phyloP scores from a whole-genome alignment of 2,888 invertebrate genomes.

The Apamea epomidion region DNA sequence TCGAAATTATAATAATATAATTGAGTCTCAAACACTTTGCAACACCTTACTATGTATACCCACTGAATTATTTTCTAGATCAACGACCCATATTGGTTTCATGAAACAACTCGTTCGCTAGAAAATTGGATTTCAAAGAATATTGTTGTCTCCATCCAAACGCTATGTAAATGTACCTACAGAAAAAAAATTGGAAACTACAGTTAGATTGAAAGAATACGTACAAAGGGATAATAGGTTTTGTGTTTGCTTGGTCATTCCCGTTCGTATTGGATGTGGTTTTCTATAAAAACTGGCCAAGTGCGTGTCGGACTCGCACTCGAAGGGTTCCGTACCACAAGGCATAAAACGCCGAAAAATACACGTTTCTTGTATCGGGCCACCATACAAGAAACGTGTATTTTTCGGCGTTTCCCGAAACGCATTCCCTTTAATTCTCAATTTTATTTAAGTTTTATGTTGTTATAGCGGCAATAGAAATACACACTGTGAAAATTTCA shows the following conservation, averaged over 20 bases:
- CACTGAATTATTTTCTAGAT: conserved; percentile 40
- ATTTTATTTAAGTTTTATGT: background rate
- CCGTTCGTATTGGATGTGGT: conserved; percentile 33
- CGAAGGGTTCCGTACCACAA: background rate
- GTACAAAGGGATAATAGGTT: conserved; percentile 51
- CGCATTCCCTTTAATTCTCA: too few species aligned
- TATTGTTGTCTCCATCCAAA: conserved; percentile 61
- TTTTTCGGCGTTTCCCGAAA: too few species aligned
- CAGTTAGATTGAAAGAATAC: conserved; percentile 57
- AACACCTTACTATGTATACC: conserved; percentile 1
- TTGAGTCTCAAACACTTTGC: conserved; percentile 1
- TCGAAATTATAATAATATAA: background rate
- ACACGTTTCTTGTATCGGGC: background rate
- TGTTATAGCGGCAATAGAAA: background rate
- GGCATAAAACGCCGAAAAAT: background rate
- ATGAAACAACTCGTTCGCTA: conserved; percentile 57
- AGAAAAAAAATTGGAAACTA: conserved; percentile 52
- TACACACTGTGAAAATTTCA: background rate
- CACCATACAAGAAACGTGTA: too few species aligned
- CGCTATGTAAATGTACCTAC: conserved; percentile 54
- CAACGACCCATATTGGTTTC: conserved; percentile 57
- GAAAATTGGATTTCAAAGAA: conserved; percentile 66
- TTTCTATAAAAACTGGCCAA: background rate
- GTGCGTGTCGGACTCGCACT: background rate
- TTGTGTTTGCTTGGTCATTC: conserved; percentile 42